Conservation (phyloP, 2,888 invertebrate species). For the Torymus texanus region DNA sequence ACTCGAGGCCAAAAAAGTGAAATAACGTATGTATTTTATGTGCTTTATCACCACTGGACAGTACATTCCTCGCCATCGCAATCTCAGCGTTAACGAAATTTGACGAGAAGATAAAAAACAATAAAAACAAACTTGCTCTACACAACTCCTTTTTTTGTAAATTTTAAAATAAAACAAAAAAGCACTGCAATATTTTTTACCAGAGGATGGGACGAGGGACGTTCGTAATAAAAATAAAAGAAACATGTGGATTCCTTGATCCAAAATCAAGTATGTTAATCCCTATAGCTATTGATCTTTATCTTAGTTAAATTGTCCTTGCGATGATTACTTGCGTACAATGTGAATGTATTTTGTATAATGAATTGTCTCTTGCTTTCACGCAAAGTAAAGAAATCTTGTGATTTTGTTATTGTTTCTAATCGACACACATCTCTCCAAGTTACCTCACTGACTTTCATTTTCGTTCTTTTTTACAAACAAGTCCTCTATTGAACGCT, state of each 20-base stretch:
- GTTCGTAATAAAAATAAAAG: slow-evolving; percentile 63
- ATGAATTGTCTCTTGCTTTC: slow-evolving; percentile 59
- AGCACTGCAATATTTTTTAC: slow-evolving; percentile 73
- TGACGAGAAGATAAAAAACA: slow-evolving; percentile 25
- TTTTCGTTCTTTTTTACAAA: slow-evolving; percentile 21
- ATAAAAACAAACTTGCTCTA: slow-evolving; percentile 41
- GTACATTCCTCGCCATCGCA: slow-evolving; percentile 39
- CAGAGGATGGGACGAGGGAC: slow-evolving; percentile 72
- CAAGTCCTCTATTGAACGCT: slow-evolving; percentile 21
- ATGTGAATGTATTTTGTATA: slow-evolving; percentile 62
- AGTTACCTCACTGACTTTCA: slow-evolving; percentile 45
- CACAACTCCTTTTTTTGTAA: slow-evolving; percentile 68
- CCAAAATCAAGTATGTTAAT: slow-evolving; percentile 47
- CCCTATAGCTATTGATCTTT: slow-evolving; percentile 59
- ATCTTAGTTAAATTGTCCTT: slow-evolving; percentile 60
- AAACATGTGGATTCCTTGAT: slow-evolving; percentile 49
- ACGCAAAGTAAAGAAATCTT: slow-evolving; percentile 58
- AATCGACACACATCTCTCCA: slow-evolving; percentile 24
- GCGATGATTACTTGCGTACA: slow-evolving; percentile 58
- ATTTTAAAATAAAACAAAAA: slow-evolving; percentile 60
- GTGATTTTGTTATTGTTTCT: slow-evolving; percentile 55
- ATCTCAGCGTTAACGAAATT: slow-evolving; percentile 38
- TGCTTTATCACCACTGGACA: slow-evolving; percentile 32
- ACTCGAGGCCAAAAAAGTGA: slow-evolving; percentile 36
- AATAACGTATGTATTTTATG: slow-evolving; percentile 28